phyloP scores from a whole-genome alignment of 2,888 invertebrate species.

The Temnothorax ravouxi region DNA sequence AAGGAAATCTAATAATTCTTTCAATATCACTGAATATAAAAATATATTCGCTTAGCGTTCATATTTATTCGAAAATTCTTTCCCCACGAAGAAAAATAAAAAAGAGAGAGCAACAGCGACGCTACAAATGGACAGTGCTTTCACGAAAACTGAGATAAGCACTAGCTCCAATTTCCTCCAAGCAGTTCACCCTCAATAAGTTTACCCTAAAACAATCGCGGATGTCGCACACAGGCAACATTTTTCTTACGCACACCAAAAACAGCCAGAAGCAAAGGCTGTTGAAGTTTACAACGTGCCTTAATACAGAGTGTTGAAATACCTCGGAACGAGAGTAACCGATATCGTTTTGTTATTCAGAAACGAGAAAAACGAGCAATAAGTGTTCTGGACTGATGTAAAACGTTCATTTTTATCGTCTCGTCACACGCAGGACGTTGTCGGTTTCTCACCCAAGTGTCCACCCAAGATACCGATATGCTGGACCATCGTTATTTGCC shows the following conservation, averaged over 20 bases:
- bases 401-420: not conserved
- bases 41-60: not conserved
- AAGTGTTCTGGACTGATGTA: not conserved
- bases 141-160: constrained; percentile 1
- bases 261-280: not conserved
- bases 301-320: constrained; percentile 10
- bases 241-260: constrained; percentile 7
- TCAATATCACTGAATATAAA: not conserved
- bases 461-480: not conserved
- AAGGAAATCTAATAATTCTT: constrained; percentile 37
- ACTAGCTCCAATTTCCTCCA: constrained; percentile 4
- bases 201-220: constrained; percentile 17
- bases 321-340: not conserved
- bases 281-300: constrained; percentile 11
- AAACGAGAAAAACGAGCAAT: not conserved
- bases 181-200: not conserved
- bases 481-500: constrained; percentile 45
- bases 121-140: not conserved
- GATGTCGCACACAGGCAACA: not conserved
- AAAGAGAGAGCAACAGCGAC: not conserved
- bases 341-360: not conserved
- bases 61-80: not conserved
- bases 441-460: not conserved
- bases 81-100: not conserved
- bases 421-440: not conserved